Conservation (phyloP, 2,888 invertebrate genomes). For the Phymatocera aterrima region DNA sequence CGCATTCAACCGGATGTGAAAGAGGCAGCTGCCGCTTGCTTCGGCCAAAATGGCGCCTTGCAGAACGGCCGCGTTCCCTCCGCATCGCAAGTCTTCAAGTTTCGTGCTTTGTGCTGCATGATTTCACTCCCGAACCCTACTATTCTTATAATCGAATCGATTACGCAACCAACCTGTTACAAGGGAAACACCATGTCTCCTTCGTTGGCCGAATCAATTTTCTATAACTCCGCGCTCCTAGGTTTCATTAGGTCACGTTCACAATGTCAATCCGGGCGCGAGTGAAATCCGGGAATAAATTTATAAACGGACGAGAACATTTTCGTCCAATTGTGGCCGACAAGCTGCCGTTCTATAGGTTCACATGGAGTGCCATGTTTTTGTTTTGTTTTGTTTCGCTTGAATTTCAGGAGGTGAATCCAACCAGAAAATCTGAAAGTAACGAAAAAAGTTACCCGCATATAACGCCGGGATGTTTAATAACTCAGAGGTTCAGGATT, state of each 20-base stretch:
- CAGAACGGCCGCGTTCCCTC: not conserved
- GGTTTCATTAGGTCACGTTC: not conserved
- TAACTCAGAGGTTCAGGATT: not conserved
- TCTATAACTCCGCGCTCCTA: not conserved
- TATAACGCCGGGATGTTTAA: no score
- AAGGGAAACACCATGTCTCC: conserved; percentile 2
- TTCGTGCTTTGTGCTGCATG: not conserved
- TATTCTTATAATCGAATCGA: conserved; percentile 31
- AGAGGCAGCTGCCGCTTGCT: conserved; percentile 42
- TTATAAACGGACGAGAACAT: no score
- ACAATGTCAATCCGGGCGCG: no score
- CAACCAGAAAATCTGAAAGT: no score
- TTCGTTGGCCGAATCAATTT: conserved; percentile 20
- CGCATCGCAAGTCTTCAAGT: not conserved
- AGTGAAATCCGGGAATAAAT: no score
- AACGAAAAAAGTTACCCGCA: no score
- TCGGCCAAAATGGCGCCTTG: not conserved
- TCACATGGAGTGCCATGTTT: no score
- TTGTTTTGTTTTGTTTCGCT: no score
- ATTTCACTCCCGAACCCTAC: not conserved
- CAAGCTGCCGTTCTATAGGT: no score
- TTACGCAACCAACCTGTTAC: conserved; percentile 4
- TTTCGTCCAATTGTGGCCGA: no score
- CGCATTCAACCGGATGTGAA: conserved; percentile 60
- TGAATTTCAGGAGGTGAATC: no score